phyloP scores from a whole-genome alignment of 2,888 invertebrate genomes.

The Hirudinaria manillensis region DNA sequence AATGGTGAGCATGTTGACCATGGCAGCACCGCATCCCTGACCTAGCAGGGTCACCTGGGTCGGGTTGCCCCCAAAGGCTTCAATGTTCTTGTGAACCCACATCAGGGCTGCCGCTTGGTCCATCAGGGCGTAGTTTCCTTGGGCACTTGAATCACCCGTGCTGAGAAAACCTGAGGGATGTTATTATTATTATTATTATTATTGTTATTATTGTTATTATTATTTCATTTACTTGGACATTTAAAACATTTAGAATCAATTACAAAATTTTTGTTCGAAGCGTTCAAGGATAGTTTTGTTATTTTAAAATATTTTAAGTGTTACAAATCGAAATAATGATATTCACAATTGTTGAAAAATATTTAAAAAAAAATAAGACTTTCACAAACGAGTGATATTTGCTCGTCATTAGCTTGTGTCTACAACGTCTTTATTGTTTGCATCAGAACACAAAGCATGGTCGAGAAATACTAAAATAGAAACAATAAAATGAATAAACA shows the following conservation, averaged over 20 bases:
- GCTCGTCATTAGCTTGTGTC: too few relatives aligned
- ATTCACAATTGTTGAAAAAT: too few relatives aligned
- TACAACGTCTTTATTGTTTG: too few relatives aligned
- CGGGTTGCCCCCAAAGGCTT: constrained; percentile 87
- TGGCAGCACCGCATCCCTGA: constrained; percentile 94
- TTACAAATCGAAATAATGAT: too few relatives aligned
- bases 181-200: not conserved
- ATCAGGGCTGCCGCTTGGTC: constrained; percentile 94
- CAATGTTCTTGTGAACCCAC: constrained; percentile 93
- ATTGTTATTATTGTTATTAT: not conserved
- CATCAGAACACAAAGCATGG: too few relatives aligned
- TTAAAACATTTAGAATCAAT: not conserved
- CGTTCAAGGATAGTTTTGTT: too few relatives aligned
- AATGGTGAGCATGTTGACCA: constrained; percentile 93
- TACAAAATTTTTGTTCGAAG: not conserved
- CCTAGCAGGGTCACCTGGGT: constrained; percentile 72
- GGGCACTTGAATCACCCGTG: constrained; percentile 50
- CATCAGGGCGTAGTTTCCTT: constrained; percentile 85
- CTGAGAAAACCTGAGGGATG: constrained; percentile 54
- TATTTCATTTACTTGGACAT: not conserved
- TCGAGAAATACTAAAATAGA: too few relatives aligned
- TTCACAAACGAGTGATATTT: too few relatives aligned
- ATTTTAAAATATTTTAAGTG: too few relatives aligned
- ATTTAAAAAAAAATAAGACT: too few relatives aligned
- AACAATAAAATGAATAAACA: too few relatives aligned